A percentile compares a stretch with the other conserved stretches of the same genome.
phyloP scores from a whole-genome alignment of 2,797 vertebrate species.

The Melanotaenia pygmaea region DNA sequence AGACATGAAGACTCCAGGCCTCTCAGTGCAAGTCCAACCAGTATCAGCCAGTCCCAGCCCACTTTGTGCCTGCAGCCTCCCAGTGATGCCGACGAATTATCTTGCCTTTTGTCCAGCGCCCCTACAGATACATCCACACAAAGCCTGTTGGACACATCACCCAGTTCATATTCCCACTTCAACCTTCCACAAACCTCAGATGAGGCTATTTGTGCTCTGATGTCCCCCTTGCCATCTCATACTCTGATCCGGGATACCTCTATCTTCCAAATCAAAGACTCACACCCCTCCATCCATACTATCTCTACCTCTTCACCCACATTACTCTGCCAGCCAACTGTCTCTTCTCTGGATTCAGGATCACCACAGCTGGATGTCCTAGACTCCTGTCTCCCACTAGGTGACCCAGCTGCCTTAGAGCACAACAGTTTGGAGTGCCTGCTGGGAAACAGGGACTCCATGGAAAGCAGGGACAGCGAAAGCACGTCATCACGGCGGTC shows the following conservation, averaged over 20 bases:
- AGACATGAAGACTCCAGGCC: constrained; percentile 46
- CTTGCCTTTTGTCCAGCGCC: constrained; percentile 66
- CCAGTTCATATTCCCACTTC: constrained; percentile 49
- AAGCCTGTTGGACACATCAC: constrained; percentile 59
- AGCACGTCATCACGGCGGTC: constrained; percentile 75
- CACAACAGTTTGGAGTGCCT: constrained; percentile 83
- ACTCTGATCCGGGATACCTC: constrained; percentile 59
- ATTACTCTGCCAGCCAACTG: constrained; percentile 34
- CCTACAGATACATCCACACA: constrained; percentile 64
- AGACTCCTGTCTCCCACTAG: constrained; percentile 48
- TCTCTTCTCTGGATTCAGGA: constrained; percentile 64
- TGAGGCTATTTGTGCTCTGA: constrained; percentile 50
- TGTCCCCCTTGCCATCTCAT: constrained; percentile 28
- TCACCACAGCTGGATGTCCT: constrained; percentile 43
- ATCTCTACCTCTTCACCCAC: constrained; percentile 47
- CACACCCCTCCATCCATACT: constrained; percentile 40
- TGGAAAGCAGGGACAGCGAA: constrained; percentile 78
- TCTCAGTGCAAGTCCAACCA: constrained; percentile 45
- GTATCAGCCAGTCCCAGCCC: constrained; percentile 80
- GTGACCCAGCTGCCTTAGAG: constrained; percentile 60
- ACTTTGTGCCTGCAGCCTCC: constrained; percentile 76
- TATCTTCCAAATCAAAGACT: constrained; percentile 59
- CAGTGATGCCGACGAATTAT: constrained; percentile 57
- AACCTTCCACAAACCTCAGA: constrained; percentile 44
- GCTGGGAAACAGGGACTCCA: constrained; percentile 71